Percentiles rank a stretch among this genome's conserved stretches.
Conservation (phyloP, 2,888 invertebrate genomes). For the Hybos culiciformis region DNA sequence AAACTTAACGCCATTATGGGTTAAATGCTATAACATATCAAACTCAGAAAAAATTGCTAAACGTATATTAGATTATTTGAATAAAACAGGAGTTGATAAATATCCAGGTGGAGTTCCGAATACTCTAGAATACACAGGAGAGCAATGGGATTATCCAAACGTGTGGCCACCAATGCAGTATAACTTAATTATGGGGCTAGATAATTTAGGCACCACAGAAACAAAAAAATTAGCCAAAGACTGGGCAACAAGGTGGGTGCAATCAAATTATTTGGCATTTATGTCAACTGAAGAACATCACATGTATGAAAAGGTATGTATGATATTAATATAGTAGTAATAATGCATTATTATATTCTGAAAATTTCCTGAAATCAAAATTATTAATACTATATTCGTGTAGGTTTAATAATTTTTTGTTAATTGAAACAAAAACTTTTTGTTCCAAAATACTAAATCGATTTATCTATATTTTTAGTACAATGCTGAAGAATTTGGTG, state of each 20-base stretch:
- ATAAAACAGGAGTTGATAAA: conserved; percentile 42
- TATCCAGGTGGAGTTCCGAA: conserved; percentile 62
- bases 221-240: conserved; percentile 49
- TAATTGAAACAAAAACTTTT: neutral
- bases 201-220: conserved; percentile 45
- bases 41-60: conserved; percentile 41
- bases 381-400: neutral
- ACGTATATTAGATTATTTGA: conserved; percentile 49
- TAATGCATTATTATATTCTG: too few species aligned
- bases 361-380: neutral
- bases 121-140: conserved; percentile 56
- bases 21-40: conserved; percentile 47
- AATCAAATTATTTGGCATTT: conserved; percentile 58
- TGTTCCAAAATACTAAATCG: neutral
- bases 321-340: too few species aligned
- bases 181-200: conserved; percentile 58
- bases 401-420: neutral
- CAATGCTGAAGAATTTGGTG: conserved; percentile 41
- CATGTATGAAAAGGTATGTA: conserved; percentile 65
- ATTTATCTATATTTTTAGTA: conserved; percentile 35
- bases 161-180: conserved; percentile 82
- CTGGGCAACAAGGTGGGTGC: conserved; percentile 61
- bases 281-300: conserved; percentile 45
- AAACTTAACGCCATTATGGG: conserved; percentile 66
- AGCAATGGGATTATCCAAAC: conserved; percentile 81